Base-by-base conservation (phyloP, 2,888 invertebrate genomes). In the Galeruca laticollis region DNA sequence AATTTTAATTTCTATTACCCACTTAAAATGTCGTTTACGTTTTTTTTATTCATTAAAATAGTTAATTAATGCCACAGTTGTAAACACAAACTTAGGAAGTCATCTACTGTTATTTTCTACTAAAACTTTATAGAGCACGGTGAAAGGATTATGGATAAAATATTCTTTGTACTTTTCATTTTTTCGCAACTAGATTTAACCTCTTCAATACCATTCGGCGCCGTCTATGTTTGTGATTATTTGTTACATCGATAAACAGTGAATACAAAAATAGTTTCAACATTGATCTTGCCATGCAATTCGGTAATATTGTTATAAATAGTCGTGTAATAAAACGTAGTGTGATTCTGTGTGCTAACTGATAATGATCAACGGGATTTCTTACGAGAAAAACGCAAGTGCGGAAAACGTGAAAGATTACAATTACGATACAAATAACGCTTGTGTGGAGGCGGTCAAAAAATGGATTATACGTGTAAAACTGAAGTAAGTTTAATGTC, bases 211-310 rank as follows among this genome's bases (percentile, higher is more conserved):
- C 40, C 40, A 6, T 6, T 40, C n/a, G n/a, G 33, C 1, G 0
- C 2, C 37, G 33, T 31, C 37, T 11, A 20, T 59, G 37, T 13
- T 51, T 20, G 49, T 49, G 37, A 37, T 49, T 11, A 8, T 52
- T 71, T 70, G 71, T 73, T 73, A 68, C 51, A 71, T 73, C 73
- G 62, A 73, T 73, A 71, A 54, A 31, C 15, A 51, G 6, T 6
- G 40, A n/a, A 20, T 20, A 20, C 10, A 21, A 18, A 51, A 51
- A 51, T 51, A 21, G 49, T 20, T 51, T 51, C 11, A 9, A 51
- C 49, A 49, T 49, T 18, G 49, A 49, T 49, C 49, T 18, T 18
- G 49, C 0, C 20, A 10, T 21, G 6, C 10, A 20, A 3, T 51
- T 20, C 0, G 20, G 49, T 9, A 20, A 40, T 40, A 40, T 40